Conservation (phyloP, 2,113 vertebrate genomes). For the Laterallus jamaicensis region DNA sequence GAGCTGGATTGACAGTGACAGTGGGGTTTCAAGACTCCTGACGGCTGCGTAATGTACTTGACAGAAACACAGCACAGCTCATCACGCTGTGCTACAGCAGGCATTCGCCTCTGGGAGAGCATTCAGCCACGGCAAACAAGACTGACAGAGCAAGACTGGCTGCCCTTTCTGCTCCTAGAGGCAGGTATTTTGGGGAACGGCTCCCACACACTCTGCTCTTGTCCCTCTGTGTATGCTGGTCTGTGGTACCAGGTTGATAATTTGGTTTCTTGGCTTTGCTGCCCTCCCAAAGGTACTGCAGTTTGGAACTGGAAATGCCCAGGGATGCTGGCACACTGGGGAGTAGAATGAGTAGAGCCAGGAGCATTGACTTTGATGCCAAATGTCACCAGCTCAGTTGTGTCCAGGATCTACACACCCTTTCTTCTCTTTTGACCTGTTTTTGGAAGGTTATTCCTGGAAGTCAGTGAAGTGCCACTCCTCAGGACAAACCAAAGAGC, state of each 20-base stretch:
- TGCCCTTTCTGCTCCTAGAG: background rate
- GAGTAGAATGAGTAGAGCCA: background rate
- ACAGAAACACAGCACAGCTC: background rate
- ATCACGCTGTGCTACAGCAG: background rate
- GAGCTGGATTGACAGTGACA: background rate
- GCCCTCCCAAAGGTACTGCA: background rate
- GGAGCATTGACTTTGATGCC: background rate
- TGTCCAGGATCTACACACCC: background rate
- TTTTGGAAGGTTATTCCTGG: background rate
- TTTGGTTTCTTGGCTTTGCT: background rate
- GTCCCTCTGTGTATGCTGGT: accelerated
- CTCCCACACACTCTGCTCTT: background rate
- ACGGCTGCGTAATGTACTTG: accelerated
- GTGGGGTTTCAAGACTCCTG: background rate
- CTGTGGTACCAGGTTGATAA: background rate
- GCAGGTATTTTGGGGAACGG: background rate
- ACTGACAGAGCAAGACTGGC: background rate
- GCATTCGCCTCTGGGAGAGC: background rate
- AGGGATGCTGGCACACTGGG: background rate
- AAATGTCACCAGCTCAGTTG: background rate
- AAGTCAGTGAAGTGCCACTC: background rate
- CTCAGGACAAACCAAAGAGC: background rate
- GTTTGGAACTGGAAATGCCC: background rate
- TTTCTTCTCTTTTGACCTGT: background rate
- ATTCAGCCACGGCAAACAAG: background rate